Percentiles rank a stretch among this genome's conserved stretches.
These are phyloP conservation scores for Drosophila carrolli DNA, from an alignment of 1,140 invertebrate genomes.

Conservation along the genomic window DNA sequence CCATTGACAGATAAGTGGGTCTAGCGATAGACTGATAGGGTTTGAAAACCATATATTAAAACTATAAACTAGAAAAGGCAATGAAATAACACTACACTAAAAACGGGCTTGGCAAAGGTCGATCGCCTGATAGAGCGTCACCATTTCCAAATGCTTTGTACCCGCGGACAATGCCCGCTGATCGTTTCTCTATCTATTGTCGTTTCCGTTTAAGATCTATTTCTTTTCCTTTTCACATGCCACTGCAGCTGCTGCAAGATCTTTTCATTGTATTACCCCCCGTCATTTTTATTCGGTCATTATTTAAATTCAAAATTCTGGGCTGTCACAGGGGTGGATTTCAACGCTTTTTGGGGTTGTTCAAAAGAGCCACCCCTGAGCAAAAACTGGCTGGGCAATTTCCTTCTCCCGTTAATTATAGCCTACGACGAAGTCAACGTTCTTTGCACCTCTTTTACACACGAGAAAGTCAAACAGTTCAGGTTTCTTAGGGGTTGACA, in stretches of 20 bases:
- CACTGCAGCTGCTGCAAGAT: slow-evolving; percentile 47
- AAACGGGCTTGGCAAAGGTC: slow-evolving; percentile 34
- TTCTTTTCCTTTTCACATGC: slow-evolving; percentile 41
- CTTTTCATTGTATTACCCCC: slow-evolving; percentile 14
- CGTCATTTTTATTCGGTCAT: slow-evolving; percentile 33
- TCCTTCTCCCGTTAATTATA: slow-evolving; percentile 38
- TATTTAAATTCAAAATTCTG: slow-evolving; percentile 28
- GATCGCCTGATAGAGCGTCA: slow-evolving; percentile 20
- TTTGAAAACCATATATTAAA: slow-evolving; percentile 4
- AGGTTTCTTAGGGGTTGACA: slow-evolving; percentile 27
- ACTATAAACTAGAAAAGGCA: slow-evolving; percentile 23
- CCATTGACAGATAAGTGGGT: slow-evolving; percentile 59
- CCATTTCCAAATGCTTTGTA: slow-evolving; percentile 17
- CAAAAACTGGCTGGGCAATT: slow-evolving; percentile 56
- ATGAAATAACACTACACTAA: slow-evolving; percentile 10
- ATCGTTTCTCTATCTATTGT: slow-evolving; percentile 18
- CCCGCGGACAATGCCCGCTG: slow-evolving; percentile 36
- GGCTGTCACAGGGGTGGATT: slow-evolving; percentile 38
- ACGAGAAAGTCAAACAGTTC: slow-evolving; percentile 5
- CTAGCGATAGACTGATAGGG: slow-evolving; percentile 45
- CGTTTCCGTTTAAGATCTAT: slow-evolving; percentile 18
- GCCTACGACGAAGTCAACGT: slow-evolving; percentile 27
- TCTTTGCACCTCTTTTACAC: slow-evolving; percentile 23
- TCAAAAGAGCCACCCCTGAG: slow-evolving; percentile 29
- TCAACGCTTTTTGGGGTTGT: slow-evolving; percentile 41